Conservation (phyloP, 1,140 invertebrate genomes). For the Mya arenaria region DNA sequence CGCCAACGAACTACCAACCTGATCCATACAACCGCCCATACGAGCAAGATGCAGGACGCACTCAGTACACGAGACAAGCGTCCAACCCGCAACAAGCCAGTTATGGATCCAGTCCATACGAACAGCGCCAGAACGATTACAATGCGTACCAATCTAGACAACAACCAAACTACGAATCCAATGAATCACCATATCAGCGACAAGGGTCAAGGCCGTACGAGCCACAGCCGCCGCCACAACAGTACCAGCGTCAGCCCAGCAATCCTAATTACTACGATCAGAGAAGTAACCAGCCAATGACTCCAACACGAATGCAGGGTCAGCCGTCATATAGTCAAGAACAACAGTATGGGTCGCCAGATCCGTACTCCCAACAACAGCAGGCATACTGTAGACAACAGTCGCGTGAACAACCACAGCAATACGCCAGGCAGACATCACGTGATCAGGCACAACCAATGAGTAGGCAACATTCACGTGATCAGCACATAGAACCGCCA, state of each 20-base stretch:
- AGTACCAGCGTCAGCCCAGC: conserved; percentile 26
- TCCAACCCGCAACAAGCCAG: conserved; percentile 33
- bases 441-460: conserved; percentile 19
- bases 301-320: neutral
- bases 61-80: conserved; percentile 59
- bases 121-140: conserved; percentile 22
- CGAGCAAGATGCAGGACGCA: neutral
- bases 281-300: neutral
- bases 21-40: conserved; percentile 42
- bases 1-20: conserved; percentile 33
- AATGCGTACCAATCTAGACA: conserved; percentile 13
- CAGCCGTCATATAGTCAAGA: conserved; percentile 37
- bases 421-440: conserved; percentile 3
- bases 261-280: conserved; percentile 18
- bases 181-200: conserved; percentile 28
- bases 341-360: conserved; percentile 8
- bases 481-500: conserved; percentile 25
- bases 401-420: conserved; percentile 25
- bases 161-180: conserved; percentile 3
- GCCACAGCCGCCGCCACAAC: neutral
- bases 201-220: conserved; percentile 37
- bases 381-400: neutral
- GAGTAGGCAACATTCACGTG: conserved; percentile 36
- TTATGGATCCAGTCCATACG: conserved; percentile 1
- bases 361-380: conserved; percentile 1